These are phyloP conservation scores for Myodes glareolus DNA, from an alignment of 2,113 vertebrate species.

Conservation along the genomic window DNA sequence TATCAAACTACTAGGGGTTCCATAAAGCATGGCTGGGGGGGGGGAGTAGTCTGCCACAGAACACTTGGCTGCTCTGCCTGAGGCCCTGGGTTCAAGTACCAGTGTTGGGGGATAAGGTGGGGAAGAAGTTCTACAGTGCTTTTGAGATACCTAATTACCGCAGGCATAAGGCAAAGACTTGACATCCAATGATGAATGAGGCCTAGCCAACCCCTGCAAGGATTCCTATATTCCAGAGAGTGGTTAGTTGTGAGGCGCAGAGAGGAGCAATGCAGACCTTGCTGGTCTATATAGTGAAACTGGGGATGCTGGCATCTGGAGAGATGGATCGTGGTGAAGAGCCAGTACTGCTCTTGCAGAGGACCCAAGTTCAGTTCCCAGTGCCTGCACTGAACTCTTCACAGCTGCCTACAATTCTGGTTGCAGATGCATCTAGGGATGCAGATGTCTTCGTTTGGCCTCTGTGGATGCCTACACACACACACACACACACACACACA, in stretches of 20 bases:
- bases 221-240: not conserved
- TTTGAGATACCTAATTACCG: fast-evolving
- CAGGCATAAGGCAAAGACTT: no score
- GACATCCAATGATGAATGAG: fast-evolving
- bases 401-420: not conserved
- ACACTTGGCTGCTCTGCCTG: not conserved
- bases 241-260: not conserved
- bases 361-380: not conserved
- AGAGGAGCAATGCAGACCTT: not conserved
- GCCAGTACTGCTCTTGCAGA: not conserved
- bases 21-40: not conserved
- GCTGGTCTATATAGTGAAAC: not conserved
- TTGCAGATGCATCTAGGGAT: not conserved
- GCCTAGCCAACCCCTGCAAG: not conserved
- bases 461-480: not conserved
- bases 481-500: not conserved
- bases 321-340: not conserved
- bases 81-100: not conserved
- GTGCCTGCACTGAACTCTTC: not conserved
- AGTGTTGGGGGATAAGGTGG: not conserved
- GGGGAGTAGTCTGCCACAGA: not conserved
- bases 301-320: not conserved
- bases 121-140: not conserved
- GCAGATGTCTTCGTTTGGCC: not conserved
- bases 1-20: no score